Evolutionary conservation across 2,888 invertebrate species (phyloP).

Genomic region (Eupeodes latifasciatus): DNA sequence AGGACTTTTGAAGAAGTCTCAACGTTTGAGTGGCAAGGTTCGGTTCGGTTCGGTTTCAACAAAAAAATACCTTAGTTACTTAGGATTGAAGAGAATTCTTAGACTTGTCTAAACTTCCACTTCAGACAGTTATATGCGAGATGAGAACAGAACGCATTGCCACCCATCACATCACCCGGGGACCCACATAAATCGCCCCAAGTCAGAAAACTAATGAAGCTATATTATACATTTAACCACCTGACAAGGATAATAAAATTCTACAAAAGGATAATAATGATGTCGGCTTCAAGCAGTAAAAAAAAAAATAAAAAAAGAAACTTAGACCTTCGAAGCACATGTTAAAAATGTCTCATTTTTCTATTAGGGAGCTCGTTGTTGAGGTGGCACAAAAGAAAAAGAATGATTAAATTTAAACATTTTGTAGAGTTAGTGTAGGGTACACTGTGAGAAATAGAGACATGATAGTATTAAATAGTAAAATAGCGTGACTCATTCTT

Average conservation of each 20-base stretch:
- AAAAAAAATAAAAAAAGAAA: slow-evolving; percentile 9
- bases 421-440: not conserved
- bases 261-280: slow-evolving; percentile 75
- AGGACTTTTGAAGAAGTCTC: slow-evolving; percentile 47
- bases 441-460: not conserved
- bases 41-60: not conserved
- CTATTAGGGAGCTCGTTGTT: slow-evolving; percentile 2
- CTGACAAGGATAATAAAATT: slow-evolving; percentile 74
- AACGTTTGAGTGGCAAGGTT: slow-evolving; percentile 35
- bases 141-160: slow-evolving; percentile 23
- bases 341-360: slow-evolving; percentile 54
- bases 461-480: not conserved
- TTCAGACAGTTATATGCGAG: not conserved
- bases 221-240: slow-evolving; percentile 72
- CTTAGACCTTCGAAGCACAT: slow-evolving; percentile 30
- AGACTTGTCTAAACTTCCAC: slow-evolving; percentile 17
- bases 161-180: slow-evolving; percentile 22
- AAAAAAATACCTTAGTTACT: slow-evolving; percentile 44
- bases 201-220: slow-evolving; percentile 70
- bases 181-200: slow-evolving; percentile 66
- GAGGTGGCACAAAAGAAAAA: not conserved
- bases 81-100: not conserved
- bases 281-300: slow-evolving; percentile 35
- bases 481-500: not conserved
- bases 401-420: not conserved